Percentiles rank a stretch among this genome's conserved stretches.
These are phyloP conservation scores for Oryzias curvinotus DNA, from an alignment of 2,113 vertebrate genomes.

Conservation along the genomic window DNA sequence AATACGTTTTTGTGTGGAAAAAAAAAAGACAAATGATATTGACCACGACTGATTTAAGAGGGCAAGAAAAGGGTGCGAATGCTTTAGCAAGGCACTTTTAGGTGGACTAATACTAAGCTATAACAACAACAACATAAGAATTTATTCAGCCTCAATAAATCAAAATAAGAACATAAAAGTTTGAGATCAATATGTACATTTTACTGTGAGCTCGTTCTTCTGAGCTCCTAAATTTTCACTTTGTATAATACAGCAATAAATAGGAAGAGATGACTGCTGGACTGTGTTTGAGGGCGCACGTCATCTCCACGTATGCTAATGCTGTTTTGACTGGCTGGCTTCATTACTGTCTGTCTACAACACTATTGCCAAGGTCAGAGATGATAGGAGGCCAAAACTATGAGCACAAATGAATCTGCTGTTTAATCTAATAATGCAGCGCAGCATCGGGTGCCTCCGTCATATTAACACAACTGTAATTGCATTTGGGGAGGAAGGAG, in stretches of 20 bases:
- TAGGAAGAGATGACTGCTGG: constrained; percentile 59
- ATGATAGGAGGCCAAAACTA: constrained; percentile 66
- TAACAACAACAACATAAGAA: too few relatives aligned
- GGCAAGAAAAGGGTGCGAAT: too few relatives aligned
- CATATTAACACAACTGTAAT: constrained; percentile 77
- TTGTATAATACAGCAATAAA: constrained; percentile 68
- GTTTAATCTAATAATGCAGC: constrained; percentile 77
- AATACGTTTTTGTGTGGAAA: too few relatives aligned
- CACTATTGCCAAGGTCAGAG: constrained; percentile 70
- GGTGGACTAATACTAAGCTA: too few relatives aligned
- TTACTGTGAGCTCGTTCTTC: constrained; percentile 43
- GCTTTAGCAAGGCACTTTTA: too few relatives aligned
- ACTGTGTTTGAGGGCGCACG: constrained; percentile 23
- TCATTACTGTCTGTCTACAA: constrained; percentile 76
- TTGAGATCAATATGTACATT: neutral
- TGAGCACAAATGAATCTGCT: constrained; percentile 74
- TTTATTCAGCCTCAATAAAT: too few relatives aligned
- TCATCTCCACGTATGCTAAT: constrained; percentile 65
- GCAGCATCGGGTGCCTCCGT: constrained; percentile 63
- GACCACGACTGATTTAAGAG: too few relatives aligned
- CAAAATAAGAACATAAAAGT: too few relatives aligned
- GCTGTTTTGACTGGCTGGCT: constrained; percentile 74
- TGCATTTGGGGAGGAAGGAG: constrained; percentile 70
- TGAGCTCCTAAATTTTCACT: constrained; percentile 52
- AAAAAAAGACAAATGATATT: too few relatives aligned